Percentiles rank a stretch among this genome's conserved stretches.
Evolutionary conservation across 2,113 vertebrate genomes (phyloP).

Genomic region (Athene noctua): DNA sequence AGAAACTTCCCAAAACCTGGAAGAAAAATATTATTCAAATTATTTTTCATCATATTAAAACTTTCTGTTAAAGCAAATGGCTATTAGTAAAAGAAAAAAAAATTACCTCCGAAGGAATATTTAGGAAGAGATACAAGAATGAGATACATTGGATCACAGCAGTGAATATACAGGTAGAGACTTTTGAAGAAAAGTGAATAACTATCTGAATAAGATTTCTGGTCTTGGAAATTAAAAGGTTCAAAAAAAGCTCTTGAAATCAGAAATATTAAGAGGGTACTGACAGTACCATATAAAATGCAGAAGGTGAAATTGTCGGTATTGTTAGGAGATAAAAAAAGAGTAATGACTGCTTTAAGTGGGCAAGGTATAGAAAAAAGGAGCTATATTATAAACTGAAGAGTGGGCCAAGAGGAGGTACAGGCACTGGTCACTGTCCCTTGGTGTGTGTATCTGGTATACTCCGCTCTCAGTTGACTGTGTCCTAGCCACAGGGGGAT

Average conservation of each 20-base stretch:
- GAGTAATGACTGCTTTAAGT: constrained; percentile 27
- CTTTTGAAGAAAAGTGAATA: constrained; percentile 14
- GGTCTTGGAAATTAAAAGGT: constrained; percentile 20
- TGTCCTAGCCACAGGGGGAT: not conserved
- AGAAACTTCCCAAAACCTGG: not conserved
- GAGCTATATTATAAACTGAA: not conserved
- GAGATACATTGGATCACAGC: not conserved
- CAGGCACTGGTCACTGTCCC: not conserved
- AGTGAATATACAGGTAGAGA: not conserved
- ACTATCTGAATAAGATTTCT: constrained; percentile 18
- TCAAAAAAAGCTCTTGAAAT: constrained; percentile 30
- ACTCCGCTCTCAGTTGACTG: not conserved
- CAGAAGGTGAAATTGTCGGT: constrained; percentile 35
- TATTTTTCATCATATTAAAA: not conserved
- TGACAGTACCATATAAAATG: constrained; percentile 23
- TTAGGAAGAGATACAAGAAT: not conserved
- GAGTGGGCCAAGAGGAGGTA: not conserved
- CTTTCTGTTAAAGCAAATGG: not conserved
- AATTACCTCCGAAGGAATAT: not conserved
- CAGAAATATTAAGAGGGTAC: constrained; percentile 36
- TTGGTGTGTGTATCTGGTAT: not conserved
- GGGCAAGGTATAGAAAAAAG: not conserved
- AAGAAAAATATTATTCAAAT: not conserved
- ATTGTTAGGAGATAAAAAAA: constrained; percentile 29
- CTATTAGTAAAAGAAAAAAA: not conserved